phyloP scores from a whole-genome alignment of 2,797 vertebrate species.

The Picus viridis region DNA sequence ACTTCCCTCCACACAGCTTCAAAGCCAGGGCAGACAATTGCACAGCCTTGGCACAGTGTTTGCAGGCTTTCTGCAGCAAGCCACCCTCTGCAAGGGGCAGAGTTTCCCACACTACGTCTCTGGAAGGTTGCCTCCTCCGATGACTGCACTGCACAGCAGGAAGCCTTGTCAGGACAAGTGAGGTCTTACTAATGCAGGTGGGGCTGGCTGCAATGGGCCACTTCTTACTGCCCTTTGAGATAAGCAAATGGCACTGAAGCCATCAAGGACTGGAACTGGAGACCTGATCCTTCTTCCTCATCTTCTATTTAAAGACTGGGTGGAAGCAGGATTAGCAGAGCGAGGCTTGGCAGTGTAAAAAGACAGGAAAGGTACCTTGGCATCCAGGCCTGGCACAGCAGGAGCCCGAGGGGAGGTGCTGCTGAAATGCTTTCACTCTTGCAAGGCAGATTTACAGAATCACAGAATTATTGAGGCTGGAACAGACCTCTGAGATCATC shows the following conservation, averaged over 20 bases:
- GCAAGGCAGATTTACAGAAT: neutral
- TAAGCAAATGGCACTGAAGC: neutral
- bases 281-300: constrained; percentile 5
- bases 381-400: neutral
- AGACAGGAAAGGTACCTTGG: rapidly evolving
- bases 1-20: neutral
- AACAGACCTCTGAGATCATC: too few species aligned
- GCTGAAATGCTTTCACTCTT: neutral
- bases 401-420: rapidly evolving
- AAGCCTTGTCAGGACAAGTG: neutral
- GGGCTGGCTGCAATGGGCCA: neutral
- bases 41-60: neutral
- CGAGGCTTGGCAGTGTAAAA: neutral
- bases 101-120: neutral
- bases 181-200: neutral
- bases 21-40: neutral
- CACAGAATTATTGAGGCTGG: too few species aligned
- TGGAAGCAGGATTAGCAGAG: constrained; percentile 21
- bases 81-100: neutral
- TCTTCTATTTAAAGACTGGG: neutral
- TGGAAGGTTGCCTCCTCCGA: neutral
- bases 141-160: neutral
- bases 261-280: neutral
- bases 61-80: neutral
- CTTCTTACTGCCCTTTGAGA: neutral